Evolutionary conservation across 2,113 vertebrate species (phyloP), one percentile per base, ranked within the genome.

Genomic region (Corythornis madagascariensis): DNA sequence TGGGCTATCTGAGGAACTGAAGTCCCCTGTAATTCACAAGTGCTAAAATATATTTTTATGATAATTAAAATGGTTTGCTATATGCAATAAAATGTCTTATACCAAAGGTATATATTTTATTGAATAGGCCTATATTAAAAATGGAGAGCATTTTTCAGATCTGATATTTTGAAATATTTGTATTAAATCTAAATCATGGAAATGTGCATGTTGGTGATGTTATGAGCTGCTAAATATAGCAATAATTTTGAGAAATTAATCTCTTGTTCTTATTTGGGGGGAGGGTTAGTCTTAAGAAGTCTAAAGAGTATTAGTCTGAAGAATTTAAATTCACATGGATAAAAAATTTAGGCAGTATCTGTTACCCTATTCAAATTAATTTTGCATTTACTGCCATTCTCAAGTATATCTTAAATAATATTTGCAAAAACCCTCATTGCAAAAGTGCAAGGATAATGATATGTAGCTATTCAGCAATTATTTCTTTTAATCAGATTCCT

Each of bases 101-200:
- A 90, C 93, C 92, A 93, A 95, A 96, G 94, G 83, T 90, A 92
- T 96, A 95, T 95, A 96, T 97, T 96, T 96, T 97, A 90, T 74
- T 88, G 88, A 86, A 77, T 84, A 95, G 92, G 26, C 71, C 83
- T 92, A 71, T 94, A 92, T 76, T 86, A 92, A 79, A 94, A 94
- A 91, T 66, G 45, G 82, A 92, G 42, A 94, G n/a, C 35, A 53
- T 95, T 95, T 96, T 97, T 95, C 90, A 94, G 86, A 95, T 80
- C 84, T 95, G 88, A 42, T 94, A 91, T 94, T 97, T 97, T 97
- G 88, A 94, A 94, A 93, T 90, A 94, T 95, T 94, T 97, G 60
- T 95, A 96, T 91, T 72, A 80, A 95, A 90, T 84, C n/a, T 86
- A 82, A 89, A 40, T 82, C 83, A 90, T 64, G 77, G 67, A 96